These are phyloP conservation scores for Venustaconcha ellipsiformis DNA, from an alignment of 1,140 invertebrate genomes.

Conservation along the genomic window DNA sequence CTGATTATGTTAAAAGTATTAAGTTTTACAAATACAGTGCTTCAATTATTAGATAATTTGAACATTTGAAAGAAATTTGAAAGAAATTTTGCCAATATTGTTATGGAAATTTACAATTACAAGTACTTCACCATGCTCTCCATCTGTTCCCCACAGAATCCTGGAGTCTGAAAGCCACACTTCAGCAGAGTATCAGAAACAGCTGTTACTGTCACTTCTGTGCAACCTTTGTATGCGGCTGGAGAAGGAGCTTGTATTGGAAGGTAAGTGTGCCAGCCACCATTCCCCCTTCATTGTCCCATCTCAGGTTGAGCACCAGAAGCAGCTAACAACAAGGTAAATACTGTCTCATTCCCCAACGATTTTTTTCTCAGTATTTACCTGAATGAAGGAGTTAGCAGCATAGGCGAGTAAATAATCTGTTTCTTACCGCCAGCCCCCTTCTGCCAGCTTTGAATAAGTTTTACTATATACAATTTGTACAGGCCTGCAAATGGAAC, in stretches of 20 bases:
- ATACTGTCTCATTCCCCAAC: too few species aligned
- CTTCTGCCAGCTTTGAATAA: too few species aligned
- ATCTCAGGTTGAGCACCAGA: too few species aligned
- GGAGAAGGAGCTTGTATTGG: conserved; percentile 7
- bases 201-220: conserved; percentile 84
- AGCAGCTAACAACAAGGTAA: too few species aligned
- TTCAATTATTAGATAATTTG: background rate
- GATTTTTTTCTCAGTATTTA: too few species aligned
- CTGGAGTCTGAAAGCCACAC: conserved; percentile 84
- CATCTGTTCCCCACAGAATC: conserved; percentile 65
- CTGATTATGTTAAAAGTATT: background rate
- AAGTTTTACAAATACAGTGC: background rate
- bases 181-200: conserved; percentile 90
- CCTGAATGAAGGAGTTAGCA: too few species aligned
- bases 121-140: background rate
- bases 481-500: too few species aligned
- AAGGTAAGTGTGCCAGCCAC: conserved; percentile 5
- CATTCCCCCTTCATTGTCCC: too few species aligned
- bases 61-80: too few species aligned
- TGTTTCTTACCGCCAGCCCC: too few species aligned
- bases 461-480: too few species aligned
- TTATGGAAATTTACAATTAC: background rate
- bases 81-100: background rate
- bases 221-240: conserved; percentile 78
- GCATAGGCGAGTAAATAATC: too few species aligned